Evolutionary conservation across 1,140 invertebrate genomes (phyloP).

Genomic region (Temnothorax nylanderi): DNA sequence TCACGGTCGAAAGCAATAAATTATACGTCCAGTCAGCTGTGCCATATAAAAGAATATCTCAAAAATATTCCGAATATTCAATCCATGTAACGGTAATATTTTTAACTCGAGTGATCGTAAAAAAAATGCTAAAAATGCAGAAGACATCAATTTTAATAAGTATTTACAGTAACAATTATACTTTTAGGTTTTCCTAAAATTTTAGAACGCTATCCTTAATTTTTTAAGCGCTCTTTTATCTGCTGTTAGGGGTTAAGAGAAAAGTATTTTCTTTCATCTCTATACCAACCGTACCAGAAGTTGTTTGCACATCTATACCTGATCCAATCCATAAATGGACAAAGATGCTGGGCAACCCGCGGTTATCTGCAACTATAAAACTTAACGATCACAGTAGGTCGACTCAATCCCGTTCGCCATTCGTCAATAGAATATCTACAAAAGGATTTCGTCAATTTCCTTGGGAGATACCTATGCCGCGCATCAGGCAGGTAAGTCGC

Average conservation of each 20-base stretch:
- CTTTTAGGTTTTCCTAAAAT: background rate
- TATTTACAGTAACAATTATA: too few species aligned
- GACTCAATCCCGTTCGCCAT: background rate
- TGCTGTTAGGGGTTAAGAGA: background rate
- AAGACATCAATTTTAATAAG: too few species aligned
- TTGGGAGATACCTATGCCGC: background rate
- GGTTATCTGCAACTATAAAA: conserved; percentile 18
- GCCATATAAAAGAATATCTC: background rate
- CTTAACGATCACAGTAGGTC: background rate
- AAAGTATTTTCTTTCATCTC: background rate
- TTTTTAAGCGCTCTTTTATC: background rate
- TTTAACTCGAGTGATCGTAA: background rate
- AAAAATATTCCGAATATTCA: too few species aligned
- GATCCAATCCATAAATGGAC: conserved; percentile 4
- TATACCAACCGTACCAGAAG: background rate
- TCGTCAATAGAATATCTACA: background rate
- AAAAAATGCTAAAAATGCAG: background rate
- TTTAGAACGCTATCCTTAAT: background rate
- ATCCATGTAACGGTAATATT: background rate
- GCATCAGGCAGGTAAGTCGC: background rate
- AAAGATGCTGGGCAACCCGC: background rate
- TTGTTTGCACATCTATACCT: background rate
- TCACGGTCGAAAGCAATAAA: background rate
- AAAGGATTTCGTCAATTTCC: background rate
- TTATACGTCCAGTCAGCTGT: background rate